Evolutionary conservation across 2,797 vertebrate genomes (phyloP), one percentile per base, ranked within the genome.

Genomic region (Botia kubotai): DNA sequence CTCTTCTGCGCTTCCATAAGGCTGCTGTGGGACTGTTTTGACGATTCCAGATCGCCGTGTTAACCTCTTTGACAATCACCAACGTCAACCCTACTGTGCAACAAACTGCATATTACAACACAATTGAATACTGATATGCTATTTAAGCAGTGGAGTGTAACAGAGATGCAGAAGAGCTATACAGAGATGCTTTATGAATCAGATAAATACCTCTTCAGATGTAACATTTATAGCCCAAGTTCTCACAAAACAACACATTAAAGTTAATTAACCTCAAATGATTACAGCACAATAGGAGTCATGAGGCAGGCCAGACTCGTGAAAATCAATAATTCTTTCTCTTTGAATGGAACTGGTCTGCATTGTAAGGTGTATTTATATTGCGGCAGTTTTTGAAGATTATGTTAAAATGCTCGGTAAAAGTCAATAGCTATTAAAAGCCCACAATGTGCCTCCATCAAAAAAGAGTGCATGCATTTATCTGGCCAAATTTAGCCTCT

Each of bases 391-490:
- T 80, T 72, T 65, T 67, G 19, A 72, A 73, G 60, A 66, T 73
- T 67, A 66, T 66, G 36, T 57, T 80, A 19, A 80, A 80, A 65
- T 73, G 29, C 29, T 72, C 1, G 36, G 10, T 57, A 57, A 72
- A 80, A 80, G 55, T 80, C 78, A 80, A 80, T 80, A 73, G 69
- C 77, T 79, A 79, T 79, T 72, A 65, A 65, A 72, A 63, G 77
- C 48, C 62, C 0, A 13, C 52, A 72, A 65, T 72, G 46, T 17
- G 48, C 78, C 26, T 72, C 70, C 33, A 72, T 80, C 50, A 73
- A 80, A 80, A 73, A 14, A 79, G 19, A 53, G 63, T n/a, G 29
- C 48, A 26, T 65, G 21, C 19, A 79, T 79, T 71, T 72, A 52
- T 79, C 68, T 63, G 50, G 55, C 39, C 76, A 78, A 50, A 70